Evolutionary conservation across 1,140 invertebrate species (phyloP).

Genomic region (Papilio xuthus): DNA sequence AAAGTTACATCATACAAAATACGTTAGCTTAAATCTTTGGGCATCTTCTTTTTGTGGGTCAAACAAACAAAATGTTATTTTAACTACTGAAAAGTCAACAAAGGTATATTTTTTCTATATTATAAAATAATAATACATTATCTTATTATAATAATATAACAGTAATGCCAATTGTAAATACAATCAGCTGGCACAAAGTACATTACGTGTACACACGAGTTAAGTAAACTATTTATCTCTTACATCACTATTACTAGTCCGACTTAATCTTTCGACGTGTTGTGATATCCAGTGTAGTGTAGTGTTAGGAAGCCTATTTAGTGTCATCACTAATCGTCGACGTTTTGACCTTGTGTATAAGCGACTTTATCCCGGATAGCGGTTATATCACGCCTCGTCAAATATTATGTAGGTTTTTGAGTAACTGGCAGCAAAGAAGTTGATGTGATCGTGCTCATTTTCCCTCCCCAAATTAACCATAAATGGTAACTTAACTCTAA

Average conservation of each 20-base stretch:
- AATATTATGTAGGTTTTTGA: background rate
- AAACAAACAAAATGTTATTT: background rate
- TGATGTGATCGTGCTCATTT: background rate
- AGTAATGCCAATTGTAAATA: background rate
- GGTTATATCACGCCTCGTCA: background rate
- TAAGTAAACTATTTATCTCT: constrained; percentile 29
- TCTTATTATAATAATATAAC: constrained; percentile 16
- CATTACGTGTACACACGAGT: background rate
- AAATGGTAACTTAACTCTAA: too few species aligned
- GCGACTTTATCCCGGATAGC: background rate
- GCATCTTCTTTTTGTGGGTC: background rate
- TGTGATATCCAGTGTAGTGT: constrained; percentile 2
- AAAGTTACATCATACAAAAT: too few species aligned
- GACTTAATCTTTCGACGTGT: constrained; percentile 21
- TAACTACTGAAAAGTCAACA: background rate
- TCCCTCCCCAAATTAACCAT: too few species aligned
- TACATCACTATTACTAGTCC: constrained; percentile 15
- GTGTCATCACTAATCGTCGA: constrained; percentile 56
- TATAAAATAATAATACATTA: constrained; percentile 3
- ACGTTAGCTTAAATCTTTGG: too few species aligned
- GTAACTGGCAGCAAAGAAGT: background rate
- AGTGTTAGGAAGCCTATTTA: constrained; percentile 54
- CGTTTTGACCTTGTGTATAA: constrained; percentile 51
- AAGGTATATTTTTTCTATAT: background rate
- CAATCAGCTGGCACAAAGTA: constrained; percentile 16